Evolutionary conservation across 2,113 vertebrate genomes (phyloP).

Genomic region (Pseudopodoces humilis): DNA sequence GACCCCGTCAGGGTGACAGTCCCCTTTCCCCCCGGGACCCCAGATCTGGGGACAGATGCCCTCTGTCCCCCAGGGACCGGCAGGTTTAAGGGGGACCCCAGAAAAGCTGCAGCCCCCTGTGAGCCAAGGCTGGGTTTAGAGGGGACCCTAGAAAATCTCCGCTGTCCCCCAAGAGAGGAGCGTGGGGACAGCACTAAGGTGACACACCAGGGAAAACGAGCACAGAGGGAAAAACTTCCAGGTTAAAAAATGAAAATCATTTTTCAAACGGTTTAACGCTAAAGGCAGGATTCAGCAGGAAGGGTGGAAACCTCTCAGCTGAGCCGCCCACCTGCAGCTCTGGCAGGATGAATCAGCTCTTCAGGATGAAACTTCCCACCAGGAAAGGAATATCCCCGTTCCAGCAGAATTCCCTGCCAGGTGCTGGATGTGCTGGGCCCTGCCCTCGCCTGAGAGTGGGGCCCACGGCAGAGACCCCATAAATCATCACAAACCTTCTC

Average conservation of each 20-base stretch:
- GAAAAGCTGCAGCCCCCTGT: background rate
- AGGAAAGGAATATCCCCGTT: fast-evolving
- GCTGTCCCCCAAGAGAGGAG: background rate
- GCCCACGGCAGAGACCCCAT: fast-evolving
- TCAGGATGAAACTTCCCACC: background rate
- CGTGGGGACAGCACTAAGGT: background rate
- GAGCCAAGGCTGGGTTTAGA: background rate
- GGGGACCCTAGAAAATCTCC: no score
- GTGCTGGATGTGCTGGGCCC: background rate
- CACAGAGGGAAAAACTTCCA: background rate
- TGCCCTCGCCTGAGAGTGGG: fast-evolving
- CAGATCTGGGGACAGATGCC: no score
- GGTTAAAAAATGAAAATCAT: background rate
- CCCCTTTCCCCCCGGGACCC: background rate
- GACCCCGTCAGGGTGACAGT: background rate
- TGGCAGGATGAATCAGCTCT: background rate
- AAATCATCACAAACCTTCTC: fast-evolving
- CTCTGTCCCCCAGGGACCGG: background rate
- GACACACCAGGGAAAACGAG: fast-evolving
- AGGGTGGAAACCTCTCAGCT: background rate
- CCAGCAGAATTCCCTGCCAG: background rate
- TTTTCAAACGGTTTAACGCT: fast-evolving
- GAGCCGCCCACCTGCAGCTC: background rate
- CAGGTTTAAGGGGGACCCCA: background rate
- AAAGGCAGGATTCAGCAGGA: background rate